A percentile compares a stretch with the other conserved stretches of the same genome.
Conservation (phyloP, 2,113 vertebrate species). For the Tachysurus fulvidraco region DNA sequence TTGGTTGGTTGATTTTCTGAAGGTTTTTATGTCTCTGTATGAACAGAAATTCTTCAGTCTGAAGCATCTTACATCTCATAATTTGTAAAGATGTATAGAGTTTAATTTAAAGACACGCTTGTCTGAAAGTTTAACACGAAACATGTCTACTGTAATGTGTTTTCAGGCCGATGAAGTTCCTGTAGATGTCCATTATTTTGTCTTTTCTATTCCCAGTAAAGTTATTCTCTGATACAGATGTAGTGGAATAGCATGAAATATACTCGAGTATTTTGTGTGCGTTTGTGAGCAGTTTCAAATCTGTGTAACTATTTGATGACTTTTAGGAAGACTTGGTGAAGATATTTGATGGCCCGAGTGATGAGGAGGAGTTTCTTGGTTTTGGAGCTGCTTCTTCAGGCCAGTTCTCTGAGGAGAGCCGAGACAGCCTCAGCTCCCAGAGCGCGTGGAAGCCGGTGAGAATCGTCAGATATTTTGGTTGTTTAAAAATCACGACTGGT, state of each 20-base stretch:
- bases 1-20: background rate
- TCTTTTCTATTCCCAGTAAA: background rate
- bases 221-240: background rate
- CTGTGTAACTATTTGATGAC: background rate
- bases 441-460: slow-evolving; percentile 54
- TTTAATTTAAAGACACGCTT: background rate
- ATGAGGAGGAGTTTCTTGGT: slow-evolving; percentile 75
- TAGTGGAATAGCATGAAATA: background rate
- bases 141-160: background rate
- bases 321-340: slow-evolving; percentile 56
- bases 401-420: slow-evolving; percentile 67
- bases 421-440: slow-evolving; percentile 55
- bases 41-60: background rate
- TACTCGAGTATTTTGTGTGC: background rate
- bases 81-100: background rate
- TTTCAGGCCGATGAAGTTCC: too few relatives aligned
- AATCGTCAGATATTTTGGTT: background rate
- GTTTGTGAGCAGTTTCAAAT: background rate
- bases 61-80: background rate
- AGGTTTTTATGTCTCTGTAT: background rate
- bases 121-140: background rate
- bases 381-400: slow-evolving; percentile 67
- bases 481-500: background rate
- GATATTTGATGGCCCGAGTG: slow-evolving; percentile 71
- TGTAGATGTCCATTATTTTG: background rate